A percentile compares a stretch with the other conserved stretches of the same genome.
phyloP scores from a whole-genome alignment of 2,113 vertebrate genomes.

The Neoarius graeffei region DNA sequence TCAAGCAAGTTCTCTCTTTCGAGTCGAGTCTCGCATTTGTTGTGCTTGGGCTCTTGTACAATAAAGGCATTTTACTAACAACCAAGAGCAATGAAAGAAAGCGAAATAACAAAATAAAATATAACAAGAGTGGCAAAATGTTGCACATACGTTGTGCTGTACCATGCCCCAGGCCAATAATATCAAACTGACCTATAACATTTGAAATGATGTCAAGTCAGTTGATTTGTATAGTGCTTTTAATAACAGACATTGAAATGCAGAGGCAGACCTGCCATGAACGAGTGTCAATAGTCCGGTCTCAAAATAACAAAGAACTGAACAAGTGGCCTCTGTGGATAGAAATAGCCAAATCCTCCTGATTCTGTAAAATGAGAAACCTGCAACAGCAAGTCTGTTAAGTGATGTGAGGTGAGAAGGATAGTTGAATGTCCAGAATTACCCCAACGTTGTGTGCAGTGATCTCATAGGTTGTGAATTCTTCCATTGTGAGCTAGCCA shows the following conservation, averaged over 20 bases:
- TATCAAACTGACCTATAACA: neutral
- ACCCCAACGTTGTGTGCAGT: neutral
- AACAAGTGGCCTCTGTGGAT: neutral
- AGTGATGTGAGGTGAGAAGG: neutral
- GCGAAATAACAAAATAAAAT: neutral
- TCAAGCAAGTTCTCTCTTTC: neutral
- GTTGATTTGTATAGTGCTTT: too few relatives aligned
- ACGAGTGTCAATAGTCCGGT: neutral
- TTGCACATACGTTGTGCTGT: neutral
- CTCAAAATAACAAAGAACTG: neutral
- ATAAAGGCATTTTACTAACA: neutral
- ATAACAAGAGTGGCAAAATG: neutral
- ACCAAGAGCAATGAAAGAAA: neutral
- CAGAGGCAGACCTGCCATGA: neutral
- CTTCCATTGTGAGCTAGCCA: neutral
- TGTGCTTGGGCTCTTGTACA: neutral
- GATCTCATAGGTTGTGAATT: neutral
- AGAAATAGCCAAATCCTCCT: neutral
- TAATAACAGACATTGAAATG: too few relatives aligned
- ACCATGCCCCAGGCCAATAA: neutral
- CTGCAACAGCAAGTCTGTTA: neutral
- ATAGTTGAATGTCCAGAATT: neutral
- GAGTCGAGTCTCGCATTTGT: neutral
- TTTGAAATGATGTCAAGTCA: neutral
- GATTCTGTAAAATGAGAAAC: neutral